A percentile compares a stretch with the other conserved stretches of the same genome.
phyloP scores from a whole-genome alignment of 2,113 vertebrate species.

The Cacatua alba region DNA sequence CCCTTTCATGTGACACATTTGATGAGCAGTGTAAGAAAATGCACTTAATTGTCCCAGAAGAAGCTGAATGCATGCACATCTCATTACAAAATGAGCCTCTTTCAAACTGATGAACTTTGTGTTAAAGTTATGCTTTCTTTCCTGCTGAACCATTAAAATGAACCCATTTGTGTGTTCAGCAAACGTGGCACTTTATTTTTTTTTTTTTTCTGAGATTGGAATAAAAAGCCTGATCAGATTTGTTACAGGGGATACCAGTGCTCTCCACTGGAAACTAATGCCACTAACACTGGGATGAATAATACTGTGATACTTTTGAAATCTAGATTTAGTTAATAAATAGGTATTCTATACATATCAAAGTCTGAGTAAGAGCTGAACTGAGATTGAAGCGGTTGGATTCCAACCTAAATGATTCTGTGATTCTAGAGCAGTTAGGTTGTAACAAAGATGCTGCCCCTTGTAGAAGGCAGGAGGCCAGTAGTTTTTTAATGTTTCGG shows the following conservation, averaged over 20 bases:
- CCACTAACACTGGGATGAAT: not conserved
- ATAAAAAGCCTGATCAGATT: not conserved
- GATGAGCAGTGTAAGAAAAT: not conserved
- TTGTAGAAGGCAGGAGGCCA: not conserved
- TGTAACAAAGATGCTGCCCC: not conserved
- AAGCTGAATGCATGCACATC: accelerated
- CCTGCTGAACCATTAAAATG: not conserved
- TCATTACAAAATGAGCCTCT: not conserved
- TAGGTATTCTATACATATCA: too few relatives aligned
- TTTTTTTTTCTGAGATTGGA: not conserved
- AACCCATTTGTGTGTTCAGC: not conserved
- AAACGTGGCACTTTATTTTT: not conserved
- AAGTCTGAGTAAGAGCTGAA: not conserved
- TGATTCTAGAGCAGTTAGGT: not conserved
- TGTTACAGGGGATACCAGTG: not conserved
- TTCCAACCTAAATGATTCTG: not conserved
- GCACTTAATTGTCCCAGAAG: not conserved
- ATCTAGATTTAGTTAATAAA: not conserved
- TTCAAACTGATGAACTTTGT: not conserved
- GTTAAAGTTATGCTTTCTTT: not conserved
- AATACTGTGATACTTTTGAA: not conserved
- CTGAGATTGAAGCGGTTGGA: not conserved
- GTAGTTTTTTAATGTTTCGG: not conserved
- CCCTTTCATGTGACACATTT: not conserved
- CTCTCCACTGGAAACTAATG: not conserved